These are phyloP conservation scores for Sylvietta virens DNA, from an alignment of 2,113 vertebrate species.

Conservation along the genomic window DNA sequence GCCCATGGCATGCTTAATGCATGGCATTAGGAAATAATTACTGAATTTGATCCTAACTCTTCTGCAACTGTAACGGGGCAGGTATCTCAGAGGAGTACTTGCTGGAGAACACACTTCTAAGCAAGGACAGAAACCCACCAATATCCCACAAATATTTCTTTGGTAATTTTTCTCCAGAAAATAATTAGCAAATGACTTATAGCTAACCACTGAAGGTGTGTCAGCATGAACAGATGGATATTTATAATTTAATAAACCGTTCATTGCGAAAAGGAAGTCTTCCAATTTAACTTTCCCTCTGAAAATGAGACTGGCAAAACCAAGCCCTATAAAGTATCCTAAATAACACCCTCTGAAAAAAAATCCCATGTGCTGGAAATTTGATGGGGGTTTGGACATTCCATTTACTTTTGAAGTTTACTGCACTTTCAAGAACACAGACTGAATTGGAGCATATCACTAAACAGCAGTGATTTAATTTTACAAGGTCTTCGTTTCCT, in stretches of 20 bases:
- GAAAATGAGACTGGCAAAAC: constrained; percentile 4
- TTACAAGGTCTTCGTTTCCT: background rate
- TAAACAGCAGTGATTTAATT: background rate
- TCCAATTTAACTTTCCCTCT: constrained; percentile 1
- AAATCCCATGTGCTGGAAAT: background rate
- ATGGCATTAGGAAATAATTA: background rate
- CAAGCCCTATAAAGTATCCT: background rate
- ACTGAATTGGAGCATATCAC: background rate
- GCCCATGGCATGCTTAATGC: background rate
- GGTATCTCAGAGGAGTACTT: background rate
- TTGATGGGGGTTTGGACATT: background rate
- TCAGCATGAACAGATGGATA: constrained; percentile 36
- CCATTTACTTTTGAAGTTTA: background rate
- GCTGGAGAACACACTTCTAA: background rate
- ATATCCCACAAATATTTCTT: background rate
- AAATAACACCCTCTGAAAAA: background rate
- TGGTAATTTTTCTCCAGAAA: background rate
- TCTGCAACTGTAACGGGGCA: background rate
- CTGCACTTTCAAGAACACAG: background rate
- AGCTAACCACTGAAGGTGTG: background rate
- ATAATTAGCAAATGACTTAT: constrained; percentile 34
- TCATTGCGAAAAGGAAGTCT: background rate
- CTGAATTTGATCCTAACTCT: background rate
- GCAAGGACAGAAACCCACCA: background rate
- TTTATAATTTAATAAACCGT: background rate